Evolutionary conservation across 2,797 vertebrate genomes (phyloP).

Genomic region (Melanotaenia nigrans): DNA sequence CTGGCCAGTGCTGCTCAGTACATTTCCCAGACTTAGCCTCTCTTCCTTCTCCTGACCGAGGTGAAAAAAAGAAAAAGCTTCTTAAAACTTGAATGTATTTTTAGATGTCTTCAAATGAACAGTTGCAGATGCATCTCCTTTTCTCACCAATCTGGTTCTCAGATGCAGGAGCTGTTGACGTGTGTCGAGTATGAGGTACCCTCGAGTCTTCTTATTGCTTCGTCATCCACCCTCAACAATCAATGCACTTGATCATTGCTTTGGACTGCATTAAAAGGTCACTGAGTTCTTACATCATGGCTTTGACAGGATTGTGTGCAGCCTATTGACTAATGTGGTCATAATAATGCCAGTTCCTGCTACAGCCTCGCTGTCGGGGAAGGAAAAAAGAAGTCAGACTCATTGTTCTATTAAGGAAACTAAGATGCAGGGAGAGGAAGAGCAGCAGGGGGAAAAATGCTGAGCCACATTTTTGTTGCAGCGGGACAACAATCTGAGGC

Average conservation of each 20-base stretch:
- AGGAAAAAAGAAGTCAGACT: constrained; percentile 52
- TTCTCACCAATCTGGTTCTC: constrained; percentile 32
- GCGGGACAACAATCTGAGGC: constrained; percentile 56
- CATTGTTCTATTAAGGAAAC: constrained; percentile 79
- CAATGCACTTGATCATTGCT: constrained; percentile 29
- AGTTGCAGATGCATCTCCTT: constrained; percentile 27
- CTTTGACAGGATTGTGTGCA: neutral
- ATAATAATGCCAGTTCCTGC: constrained; percentile 49
- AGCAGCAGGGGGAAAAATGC: constrained; percentile 42
- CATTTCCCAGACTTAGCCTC: constrained; percentile 49
- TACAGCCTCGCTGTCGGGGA: constrained; percentile 31
- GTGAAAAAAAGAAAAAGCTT: constrained; percentile 6
- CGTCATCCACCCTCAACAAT: constrained; percentile 18
- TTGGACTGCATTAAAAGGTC: constrained; percentile 37
- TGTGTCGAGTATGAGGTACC: constrained; percentile 18
- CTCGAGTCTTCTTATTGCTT: neutral
- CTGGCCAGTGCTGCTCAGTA: constrained; percentile 36
- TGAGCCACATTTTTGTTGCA: constrained; percentile 74
- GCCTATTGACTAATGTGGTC: constrained; percentile 34
- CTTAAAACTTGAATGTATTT: constrained; percentile 33
- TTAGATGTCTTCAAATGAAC: constrained; percentile 13
- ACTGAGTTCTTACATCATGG: constrained; percentile 46
- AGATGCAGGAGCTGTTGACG: constrained; percentile 26
- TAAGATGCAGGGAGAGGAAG: constrained; percentile 61
- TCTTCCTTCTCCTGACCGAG: constrained; percentile 12